These are phyloP conservation scores for Myotis findleyi DNA, from an alignment of 2,797 vertebrate species.

Conservation along the genomic window DNA sequence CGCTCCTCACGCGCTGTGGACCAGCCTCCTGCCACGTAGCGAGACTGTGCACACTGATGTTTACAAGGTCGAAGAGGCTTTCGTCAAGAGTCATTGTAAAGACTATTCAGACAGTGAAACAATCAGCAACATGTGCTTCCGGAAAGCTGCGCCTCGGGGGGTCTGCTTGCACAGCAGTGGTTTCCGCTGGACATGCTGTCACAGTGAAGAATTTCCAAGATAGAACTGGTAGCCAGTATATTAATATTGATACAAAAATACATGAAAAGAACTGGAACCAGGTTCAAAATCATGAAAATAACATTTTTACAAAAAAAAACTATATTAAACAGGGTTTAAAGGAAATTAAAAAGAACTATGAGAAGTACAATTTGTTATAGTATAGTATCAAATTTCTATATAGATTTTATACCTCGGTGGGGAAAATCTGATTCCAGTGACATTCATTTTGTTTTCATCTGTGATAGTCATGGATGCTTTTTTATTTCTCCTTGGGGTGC, in stretches of 20 bases:
- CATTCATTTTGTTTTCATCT: constrained; percentile 86
- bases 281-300: constrained; percentile 82
- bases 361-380: constrained; percentile 91
- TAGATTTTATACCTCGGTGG: constrained; percentile 91
- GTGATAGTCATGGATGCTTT: constrained; percentile 86
- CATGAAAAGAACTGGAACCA: constrained; percentile 83
- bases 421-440: constrained; percentile 85
- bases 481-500: constrained; percentile 83
- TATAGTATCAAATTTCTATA: constrained; percentile 91
- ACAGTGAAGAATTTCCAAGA: constrained; percentile 83
- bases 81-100: constrained; percentile 82
- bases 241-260: constrained; percentile 83
- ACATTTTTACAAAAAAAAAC: constrained; percentile 83
- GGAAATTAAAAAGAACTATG: constrained; percentile 88
- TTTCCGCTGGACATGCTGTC: constrained; percentile 83
- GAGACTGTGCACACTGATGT: constrained; percentile 92
- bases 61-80: constrained; percentile 92
- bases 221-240: constrained; percentile 82
- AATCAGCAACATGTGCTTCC: constrained; percentile 81
- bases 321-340: constrained; percentile 90
- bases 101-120: constrained; percentile 81
- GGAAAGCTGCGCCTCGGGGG: constrained; percentile 83
- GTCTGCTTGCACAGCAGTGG: constrained; percentile 85
- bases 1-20: constrained; percentile 88
- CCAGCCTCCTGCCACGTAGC: constrained; percentile 88